Percentiles rank a stretch among this genome's conserved stretches.
Evolutionary conservation across 2,888 invertebrate genomes (phyloP).

Genomic region (Clunio marinus): DNA sequence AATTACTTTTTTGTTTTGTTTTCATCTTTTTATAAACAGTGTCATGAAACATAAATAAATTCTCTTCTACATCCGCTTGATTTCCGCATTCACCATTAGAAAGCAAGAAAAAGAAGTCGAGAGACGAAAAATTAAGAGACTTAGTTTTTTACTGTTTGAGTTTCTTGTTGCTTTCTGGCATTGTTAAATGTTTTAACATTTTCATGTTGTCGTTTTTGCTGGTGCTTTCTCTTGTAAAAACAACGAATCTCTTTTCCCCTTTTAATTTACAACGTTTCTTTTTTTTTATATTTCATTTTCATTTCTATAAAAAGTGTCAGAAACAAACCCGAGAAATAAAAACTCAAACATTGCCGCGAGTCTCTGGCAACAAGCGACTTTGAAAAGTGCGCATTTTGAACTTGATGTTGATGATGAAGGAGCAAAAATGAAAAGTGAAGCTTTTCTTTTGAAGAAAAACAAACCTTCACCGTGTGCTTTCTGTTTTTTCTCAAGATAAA

Average conservation of each 20-base stretch:
- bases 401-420: no score
- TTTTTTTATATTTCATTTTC: no score
- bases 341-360: slow-evolving; percentile 25
- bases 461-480: neutral
- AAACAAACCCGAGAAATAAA: slow-evolving; percentile 23
- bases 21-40: neutral
- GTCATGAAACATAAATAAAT: neutral
- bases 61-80: no score
- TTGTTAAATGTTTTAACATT: neutral
- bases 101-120: neutral
- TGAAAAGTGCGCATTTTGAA: no score
- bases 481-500: neutral
- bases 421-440: no score
- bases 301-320: slow-evolving; percentile 30
- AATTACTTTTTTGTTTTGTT: neutral
- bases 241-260: neutral
- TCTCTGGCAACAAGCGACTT: no score
- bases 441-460: no score
- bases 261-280: slow-evolving; percentile 35
- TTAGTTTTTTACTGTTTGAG: neutral
- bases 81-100: no score
- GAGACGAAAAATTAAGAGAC: slow-evolving; percentile 18
- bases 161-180: slow-evolving; percentile 22
- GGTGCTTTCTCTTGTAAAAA: neutral
- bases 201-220: slow-evolving; percentile 3